A percentile compares a stretch with the other conserved stretches of the same genome.
phyloP scores from a whole-genome alignment of 2,113 vertebrate species.

The Zingel zingel region DNA sequence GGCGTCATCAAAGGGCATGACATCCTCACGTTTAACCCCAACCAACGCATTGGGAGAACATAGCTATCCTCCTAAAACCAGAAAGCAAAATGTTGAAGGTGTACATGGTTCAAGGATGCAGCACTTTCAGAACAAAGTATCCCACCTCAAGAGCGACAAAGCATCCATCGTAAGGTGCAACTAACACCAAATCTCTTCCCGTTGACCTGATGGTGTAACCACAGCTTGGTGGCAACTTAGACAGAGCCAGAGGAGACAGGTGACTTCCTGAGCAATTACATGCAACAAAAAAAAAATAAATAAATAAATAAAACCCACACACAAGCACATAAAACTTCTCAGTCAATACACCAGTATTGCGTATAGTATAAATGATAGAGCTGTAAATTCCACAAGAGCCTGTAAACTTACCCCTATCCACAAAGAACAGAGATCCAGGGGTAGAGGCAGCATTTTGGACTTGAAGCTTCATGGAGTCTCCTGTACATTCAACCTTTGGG shows the following conservation, averaged over 20 bases:
- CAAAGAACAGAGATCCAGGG: slow-evolving; percentile 60
- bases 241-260: slow-evolving; percentile 74
- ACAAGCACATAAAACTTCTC: not conserved
- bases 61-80: slow-evolving; percentile 69
- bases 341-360: not conserved
- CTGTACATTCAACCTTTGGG: slow-evolving; percentile 80
- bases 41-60: slow-evolving; percentile 76
- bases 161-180: slow-evolving; percentile 81
- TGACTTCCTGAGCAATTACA: slow-evolving; percentile 53
- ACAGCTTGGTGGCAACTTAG: slow-evolving; percentile 78
- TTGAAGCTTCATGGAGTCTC: slow-evolving; percentile 76
- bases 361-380: not conserved
- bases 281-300: not conserved
- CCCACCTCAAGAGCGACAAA: slow-evolving; percentile 76
- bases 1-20: slow-evolving; percentile 68
- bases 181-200: slow-evolving; percentile 59
- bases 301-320: too few relatives aligned
- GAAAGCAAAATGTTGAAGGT: not conserved
- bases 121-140: not conserved
- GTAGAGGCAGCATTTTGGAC: slow-evolving; percentile 55
- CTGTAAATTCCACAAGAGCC: not conserved
- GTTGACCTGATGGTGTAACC: slow-evolving; percentile 74
- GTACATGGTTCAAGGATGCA: not conserved
- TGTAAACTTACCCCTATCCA: slow-evolving; percentile 69
- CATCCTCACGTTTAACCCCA: slow-evolving; percentile 77